phyloP scores from a whole-genome alignment of 2,113 vertebrate genomes.

The Cyphomyrus plagiostoma region DNA sequence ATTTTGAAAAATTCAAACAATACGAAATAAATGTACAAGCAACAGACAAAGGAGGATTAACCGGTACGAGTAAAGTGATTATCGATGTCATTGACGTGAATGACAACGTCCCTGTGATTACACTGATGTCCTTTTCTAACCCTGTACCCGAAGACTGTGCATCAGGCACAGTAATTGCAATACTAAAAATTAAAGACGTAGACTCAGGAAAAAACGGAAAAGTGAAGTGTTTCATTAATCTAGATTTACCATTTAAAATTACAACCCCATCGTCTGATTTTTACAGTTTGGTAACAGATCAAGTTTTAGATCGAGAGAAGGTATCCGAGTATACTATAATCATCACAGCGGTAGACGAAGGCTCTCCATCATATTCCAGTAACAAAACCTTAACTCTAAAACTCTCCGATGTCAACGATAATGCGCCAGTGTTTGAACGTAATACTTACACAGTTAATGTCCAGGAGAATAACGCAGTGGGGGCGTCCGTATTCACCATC shows the following conservation, averaged over 20 bases:
- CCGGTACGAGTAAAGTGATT: conserved; percentile 47
- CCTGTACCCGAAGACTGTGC: conserved; percentile 38
- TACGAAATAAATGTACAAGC: conserved; percentile 59
- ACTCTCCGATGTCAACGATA: conserved; percentile 58
- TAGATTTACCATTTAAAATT: conserved; percentile 32
- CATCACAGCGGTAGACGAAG: conserved; percentile 36
- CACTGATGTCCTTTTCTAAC: conserved; percentile 37
- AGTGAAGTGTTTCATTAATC: conserved; percentile 21
- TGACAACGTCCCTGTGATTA: conserved; percentile 55
- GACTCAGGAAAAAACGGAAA: conserved; percentile 40
- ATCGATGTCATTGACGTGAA: conserved; percentile 56
- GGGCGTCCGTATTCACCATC: conserved; percentile 26
- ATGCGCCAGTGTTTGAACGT: conserved; percentile 40
- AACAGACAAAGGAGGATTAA: conserved; percentile 55
- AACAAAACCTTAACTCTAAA: conserved; percentile 42
- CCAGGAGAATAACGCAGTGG: conserved; percentile 34
- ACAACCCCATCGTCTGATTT: conserved; percentile 39
- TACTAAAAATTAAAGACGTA: conserved; percentile 39
- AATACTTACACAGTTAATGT: conserved; percentile 20
- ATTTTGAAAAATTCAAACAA: conserved; percentile 54
- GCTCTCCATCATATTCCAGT: conserved; percentile 44
- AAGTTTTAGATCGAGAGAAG: conserved; percentile 40
- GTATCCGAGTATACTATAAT: conserved; percentile 36
- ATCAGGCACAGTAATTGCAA: conserved; percentile 30
- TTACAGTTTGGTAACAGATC: conserved; percentile 35